Conservation (phyloP, 2,888 invertebrate species). For the Zeuzera pyrina region DNA sequence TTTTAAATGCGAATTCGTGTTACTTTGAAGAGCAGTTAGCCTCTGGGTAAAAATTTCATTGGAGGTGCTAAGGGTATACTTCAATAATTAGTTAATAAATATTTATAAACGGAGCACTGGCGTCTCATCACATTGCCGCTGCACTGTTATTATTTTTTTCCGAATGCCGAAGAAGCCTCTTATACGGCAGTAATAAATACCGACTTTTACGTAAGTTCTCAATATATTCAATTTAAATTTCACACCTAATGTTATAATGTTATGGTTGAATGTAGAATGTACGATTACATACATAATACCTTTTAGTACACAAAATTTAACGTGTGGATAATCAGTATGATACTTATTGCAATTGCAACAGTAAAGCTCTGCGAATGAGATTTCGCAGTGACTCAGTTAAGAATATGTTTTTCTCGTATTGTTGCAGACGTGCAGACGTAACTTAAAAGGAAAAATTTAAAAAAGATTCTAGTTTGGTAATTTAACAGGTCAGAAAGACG, state of each 20-base stretch:
- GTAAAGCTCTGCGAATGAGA: conserved; percentile 33
- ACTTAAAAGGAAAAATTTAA: conserved; percentile 23
- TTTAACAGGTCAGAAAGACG: too few species aligned
- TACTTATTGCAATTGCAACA: conserved; percentile 41
- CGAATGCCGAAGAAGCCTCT: conserved; percentile 35
- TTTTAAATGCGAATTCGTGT: conserved; percentile 33
- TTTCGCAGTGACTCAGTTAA: conserved; percentile 39
- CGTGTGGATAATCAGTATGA: conserved; percentile 40
- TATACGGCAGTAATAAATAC: conserved; percentile 17
- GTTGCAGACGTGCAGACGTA: conserved; percentile 15
- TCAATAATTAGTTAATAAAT: conserved; percentile 65
- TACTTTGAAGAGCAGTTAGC: conserved; percentile 18
- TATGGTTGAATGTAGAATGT: conserved; percentile 9
- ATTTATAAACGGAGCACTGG: conserved; percentile 56
- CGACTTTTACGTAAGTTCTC: conserved; percentile 14
- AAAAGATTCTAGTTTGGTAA: too few species aligned
- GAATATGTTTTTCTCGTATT: conserved; percentile 18
- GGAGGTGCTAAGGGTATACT: conserved; percentile 46
- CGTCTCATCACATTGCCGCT: conserved; percentile 38
- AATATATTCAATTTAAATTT: conserved; percentile 1
- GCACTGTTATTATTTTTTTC: conserved; percentile 28
- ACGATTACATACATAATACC: conserved; percentile 4
- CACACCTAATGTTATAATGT: conserved; percentile 15
- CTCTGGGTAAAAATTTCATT: conserved; percentile 37
- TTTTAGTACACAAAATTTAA: conserved; percentile 3